phyloP scores from a whole-genome alignment of 2,888 invertebrate genomes.

The Erebia aethiops region DNA sequence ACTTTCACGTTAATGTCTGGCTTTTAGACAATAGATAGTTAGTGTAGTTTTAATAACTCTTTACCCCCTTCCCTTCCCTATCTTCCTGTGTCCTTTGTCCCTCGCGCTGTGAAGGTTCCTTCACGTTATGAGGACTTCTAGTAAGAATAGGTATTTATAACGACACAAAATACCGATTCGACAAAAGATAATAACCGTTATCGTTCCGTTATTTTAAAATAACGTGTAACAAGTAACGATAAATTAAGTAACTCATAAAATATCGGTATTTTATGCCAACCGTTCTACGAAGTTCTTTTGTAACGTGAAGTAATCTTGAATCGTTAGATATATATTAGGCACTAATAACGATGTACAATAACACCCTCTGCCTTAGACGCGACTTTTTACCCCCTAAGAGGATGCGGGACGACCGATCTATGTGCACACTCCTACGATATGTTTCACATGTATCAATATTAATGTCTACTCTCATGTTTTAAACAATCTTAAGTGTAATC shows the following conservation, averaged over 20 bases:
- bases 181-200: neutral
- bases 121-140: neutral
- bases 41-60: slow-evolving; percentile 21
- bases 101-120: neutral
- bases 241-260: neutral
- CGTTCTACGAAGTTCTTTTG: neutral
- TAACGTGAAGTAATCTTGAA: slow-evolving; percentile 2
- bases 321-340: slow-evolving; percentile 61
- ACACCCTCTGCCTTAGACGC: slow-evolving; percentile 81
- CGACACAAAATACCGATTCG: neutral
- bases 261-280: neutral
- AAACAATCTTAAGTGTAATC: too few relatives aligned
- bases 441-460: neutral
- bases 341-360: slow-evolving; percentile 76
- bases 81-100: slow-evolving; percentile 1
- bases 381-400: slow-evolving; percentile 52
- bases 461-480: neutral
- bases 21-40: slow-evolving; percentile 51
- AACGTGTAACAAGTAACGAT: neutral
- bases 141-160: neutral
- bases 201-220: neutral
- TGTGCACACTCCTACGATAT: neutral
- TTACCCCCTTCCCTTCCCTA: slow-evolving; percentile 2
- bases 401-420: neutral
- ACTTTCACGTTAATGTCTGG: slow-evolving; percentile 58